Base-by-base conservation (phyloP, 2,113 vertebrate genomes). In the Raphicerus campestris region DNA sequence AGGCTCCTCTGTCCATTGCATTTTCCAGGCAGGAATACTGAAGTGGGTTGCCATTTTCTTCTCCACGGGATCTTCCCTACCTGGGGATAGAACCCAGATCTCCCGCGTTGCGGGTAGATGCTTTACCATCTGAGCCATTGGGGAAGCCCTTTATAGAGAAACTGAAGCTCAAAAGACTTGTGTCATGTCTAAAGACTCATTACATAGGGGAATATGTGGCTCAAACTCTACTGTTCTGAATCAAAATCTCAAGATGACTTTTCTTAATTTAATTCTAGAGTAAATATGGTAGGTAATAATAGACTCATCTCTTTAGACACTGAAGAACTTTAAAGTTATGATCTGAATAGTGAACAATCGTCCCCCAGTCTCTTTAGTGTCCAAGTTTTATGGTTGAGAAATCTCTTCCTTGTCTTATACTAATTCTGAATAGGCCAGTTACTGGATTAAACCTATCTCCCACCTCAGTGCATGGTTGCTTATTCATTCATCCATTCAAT, bases 261-360 rank as follows among this genome's bases (percentile, higher is more conserved):
- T 89, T 39, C 53, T 70, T 28, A 61, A 82, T 91, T 70, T 22
- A 61, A 78, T 91, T 96, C 51, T 91, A 75, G 30, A 82, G 80
- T 53, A 87, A 82, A 82, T 10, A 20, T 15, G 8, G 11, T n/a
- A 19, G 66, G 15, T 42, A 78, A 49, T 86, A 77, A 53, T 2
- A 60, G 11, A 19, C 56, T 39, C 15, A 70, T 93, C 28, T 93
- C n/a, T 66, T 83, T 58, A 73, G 73, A 53, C 42, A 77, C 22
- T n/a, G 32, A 58, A 82, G 6, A 87, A 20, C 11, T 28, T 75
- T 35, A 80, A 70, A 77, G 9, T 73, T 60, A 51, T 20, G 16
- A 70, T 89, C 19, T 28, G n/a, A 94, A 32, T 1, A 53, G 2
- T 28, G 58, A 58, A 28, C 45, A 7, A 77, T 10, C 13, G 16